Conservation (phyloP, 2,888 invertebrate genomes). For the Onthophagus sagittarius region DNA sequence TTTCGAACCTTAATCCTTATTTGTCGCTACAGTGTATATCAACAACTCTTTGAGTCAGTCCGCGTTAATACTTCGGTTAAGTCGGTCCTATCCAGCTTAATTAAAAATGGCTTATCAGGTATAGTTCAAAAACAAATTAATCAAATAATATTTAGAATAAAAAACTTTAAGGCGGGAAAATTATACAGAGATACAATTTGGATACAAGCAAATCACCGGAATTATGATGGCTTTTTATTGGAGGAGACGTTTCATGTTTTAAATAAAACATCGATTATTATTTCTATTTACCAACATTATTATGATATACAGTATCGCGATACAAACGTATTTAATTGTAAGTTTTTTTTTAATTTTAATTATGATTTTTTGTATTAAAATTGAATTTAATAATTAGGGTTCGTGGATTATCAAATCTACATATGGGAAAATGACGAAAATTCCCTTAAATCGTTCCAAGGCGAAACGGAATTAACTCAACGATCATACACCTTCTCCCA, state of each 20-base stretch:
- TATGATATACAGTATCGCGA: not conserved
- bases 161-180: not conserved
- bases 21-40: not conserved
- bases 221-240: slow-evolving; percentile 1
- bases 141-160: not conserved
- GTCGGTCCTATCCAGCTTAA: not conserved
- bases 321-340: no score
- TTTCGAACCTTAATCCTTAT: no score
- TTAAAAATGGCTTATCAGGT: slow-evolving; percentile 7
- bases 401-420: not conserved
- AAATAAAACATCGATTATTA: not conserved
- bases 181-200: not conserved
- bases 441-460: not conserved
- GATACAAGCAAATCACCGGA: not conserved
- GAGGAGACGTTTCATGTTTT: not conserved
- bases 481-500: not conserved
- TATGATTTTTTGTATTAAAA: not conserved
- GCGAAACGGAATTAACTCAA: not conserved
- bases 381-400: not conserved
- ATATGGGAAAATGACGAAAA: slow-evolving; percentile 1
- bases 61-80: not conserved
- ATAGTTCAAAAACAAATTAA: not conserved
- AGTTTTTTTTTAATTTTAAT: not conserved
- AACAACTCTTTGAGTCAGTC: not conserved
- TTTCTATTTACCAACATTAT: slow-evolving; percentile 4